Base-by-base conservation (phyloP, 35 echinoderm and acorn worm genomes). In the Amphiura filiformis region DNA sequence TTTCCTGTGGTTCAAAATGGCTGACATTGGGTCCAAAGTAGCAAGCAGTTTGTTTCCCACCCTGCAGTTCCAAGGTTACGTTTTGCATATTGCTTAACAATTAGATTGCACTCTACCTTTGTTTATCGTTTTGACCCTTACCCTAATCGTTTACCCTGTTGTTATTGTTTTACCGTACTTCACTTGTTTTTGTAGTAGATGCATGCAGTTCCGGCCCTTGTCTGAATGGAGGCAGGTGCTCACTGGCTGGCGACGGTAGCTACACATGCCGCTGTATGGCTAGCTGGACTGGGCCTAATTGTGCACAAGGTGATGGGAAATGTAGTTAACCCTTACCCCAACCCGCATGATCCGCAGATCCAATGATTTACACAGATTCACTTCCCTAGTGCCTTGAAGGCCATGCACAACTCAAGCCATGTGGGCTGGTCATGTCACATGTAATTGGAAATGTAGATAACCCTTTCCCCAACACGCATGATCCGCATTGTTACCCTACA, bases 241-340 rank as follows among this genome's bases (percentile, higher is more conserved):
- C 26, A n/a, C 1, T 26, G 7, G 28, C 28, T 26, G 61, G 28
- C 1, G 4, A n/a, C n/a, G 44, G 61, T 15, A 23, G 61, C 61
- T 70, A 70, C 61, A 30, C 61, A 70, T 70, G 61, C 26, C 61
- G 61, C 61, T 70, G 61, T 30, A 70, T 23, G 2, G 61, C 61
- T 70, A 70, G 61, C 61, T 70, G 61, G 61, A 70, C 61, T 70
- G 61, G 61, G 17, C 61, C 61, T 26, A 70, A 11, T n/a, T 70
- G 61, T n/a, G 26, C 61, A 70, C 61, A 70, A 70, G 61, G 61
- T 70, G 61, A 70, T 15, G 61, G 61, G 61, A 52, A n/a, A n/a
- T n/a, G n/a, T 52, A 7, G 20, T 11, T 52, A 20, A 11, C 7
- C 20, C 44, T 52, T 52, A 20, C 44, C 20, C 20, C 7, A 52